A percentile compares a stretch with the other conserved stretches of the same genome.
Evolutionary conservation across 2,113 vertebrate genomes (phyloP).

Genomic region (Phylloscopus whistleri): DNA sequence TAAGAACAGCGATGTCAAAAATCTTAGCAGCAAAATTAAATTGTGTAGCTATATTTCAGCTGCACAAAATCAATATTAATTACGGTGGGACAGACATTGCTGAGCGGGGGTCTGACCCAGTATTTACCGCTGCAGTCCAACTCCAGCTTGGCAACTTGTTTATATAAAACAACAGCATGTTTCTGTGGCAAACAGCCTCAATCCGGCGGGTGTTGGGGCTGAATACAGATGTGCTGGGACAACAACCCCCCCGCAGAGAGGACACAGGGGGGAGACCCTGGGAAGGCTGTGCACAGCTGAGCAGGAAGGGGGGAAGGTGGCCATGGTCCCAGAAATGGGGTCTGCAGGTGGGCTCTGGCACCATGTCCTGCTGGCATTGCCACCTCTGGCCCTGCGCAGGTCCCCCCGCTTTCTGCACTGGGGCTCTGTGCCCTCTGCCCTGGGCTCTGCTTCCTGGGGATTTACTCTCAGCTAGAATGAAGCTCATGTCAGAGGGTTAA

Average conservation of each 20-base stretch:
- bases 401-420: accelerated
- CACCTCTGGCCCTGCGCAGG: background rate
- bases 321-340: background rate
- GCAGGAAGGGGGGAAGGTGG: background rate
- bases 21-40: constrained; percentile 67
- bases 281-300: background rate
- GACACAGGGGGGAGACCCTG: accelerated
- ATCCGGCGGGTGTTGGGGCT: accelerated
- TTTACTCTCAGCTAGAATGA: background rate
- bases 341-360: background rate
- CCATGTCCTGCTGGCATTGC: accelerated
- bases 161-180: background rate
- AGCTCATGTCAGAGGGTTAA: background rate
- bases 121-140: background rate
- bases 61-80: constrained; percentile 65
- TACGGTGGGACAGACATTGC: constrained; percentile 5
- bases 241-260: accelerated
- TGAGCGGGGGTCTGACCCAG: constrained; percentile 10
- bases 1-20: constrained; percentile 59
- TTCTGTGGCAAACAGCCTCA: background rate
- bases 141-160: background rate
- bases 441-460: background rate
- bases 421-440: background rate
- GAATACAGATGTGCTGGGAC: background rate
- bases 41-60: constrained; percentile 58